These are phyloP conservation scores for Tromatobia lineatoria DNA, from an alignment of 2,888 invertebrate genomes.

Conservation along the genomic window DNA sequence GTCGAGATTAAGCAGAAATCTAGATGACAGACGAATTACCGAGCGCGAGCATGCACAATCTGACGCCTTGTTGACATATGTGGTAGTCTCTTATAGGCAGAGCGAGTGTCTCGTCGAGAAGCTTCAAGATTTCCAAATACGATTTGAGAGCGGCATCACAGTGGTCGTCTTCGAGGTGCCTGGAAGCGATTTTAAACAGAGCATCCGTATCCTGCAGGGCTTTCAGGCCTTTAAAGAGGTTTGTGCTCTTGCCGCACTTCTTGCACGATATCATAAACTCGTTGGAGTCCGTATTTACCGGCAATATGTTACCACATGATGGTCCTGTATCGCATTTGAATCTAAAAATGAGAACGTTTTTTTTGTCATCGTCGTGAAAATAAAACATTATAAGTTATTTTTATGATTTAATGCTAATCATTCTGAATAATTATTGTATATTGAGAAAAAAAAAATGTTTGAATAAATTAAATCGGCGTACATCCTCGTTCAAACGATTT, in stretches of 20 bases:
- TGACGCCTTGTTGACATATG: slow-evolving; percentile 90
- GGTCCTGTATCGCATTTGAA: slow-evolving; percentile 89
- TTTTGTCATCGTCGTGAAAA: not conserved
- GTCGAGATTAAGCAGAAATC: not conserved
- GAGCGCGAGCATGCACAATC: slow-evolving; percentile 89
- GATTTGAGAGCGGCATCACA: slow-evolving; percentile 89
- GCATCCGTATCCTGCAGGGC: slow-evolving; percentile 92
- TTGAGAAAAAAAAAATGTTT: not conserved
- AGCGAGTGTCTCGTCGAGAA: slow-evolving; percentile 89
- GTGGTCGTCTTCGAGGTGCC: slow-evolving; percentile 88
- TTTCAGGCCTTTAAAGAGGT: slow-evolving; percentile 91
- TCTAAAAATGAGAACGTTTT: slow-evolving; percentile 68
- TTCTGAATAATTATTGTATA: not conserved
- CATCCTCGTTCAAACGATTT: too few species aligned
- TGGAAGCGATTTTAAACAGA: slow-evolving; percentile 88
- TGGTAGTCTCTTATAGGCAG: slow-evolving; percentile 92
- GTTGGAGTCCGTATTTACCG: slow-evolving; percentile 88
- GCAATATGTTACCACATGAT: slow-evolving; percentile 89
- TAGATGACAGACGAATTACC: slow-evolving; percentile 86
- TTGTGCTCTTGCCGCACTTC: slow-evolving; percentile 90
- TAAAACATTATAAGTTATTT: not conserved
- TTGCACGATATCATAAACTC: slow-evolving; percentile 91
- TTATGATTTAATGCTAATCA: not conserved
- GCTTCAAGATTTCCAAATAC: slow-evolving; percentile 89
- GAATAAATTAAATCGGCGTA: too few species aligned